Conservation (phyloP, 2,113 vertebrate species). For the Ovibos moschatus region DNA sequence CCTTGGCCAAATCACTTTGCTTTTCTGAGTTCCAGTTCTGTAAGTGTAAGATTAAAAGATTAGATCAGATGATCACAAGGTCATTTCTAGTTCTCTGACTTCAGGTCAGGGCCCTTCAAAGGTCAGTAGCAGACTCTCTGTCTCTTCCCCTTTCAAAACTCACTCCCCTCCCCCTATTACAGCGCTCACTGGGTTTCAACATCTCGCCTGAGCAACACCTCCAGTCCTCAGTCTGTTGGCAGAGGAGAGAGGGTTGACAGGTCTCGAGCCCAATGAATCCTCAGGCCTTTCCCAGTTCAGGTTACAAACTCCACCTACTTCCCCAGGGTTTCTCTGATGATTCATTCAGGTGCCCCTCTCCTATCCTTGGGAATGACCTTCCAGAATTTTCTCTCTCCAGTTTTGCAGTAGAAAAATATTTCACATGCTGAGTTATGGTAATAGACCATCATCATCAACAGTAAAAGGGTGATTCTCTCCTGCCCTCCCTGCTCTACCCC, state of each 20-base stretch:
- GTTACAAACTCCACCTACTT: conserved; percentile 17
- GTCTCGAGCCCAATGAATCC: neutral
- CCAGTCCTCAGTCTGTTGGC: neutral
- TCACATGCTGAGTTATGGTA: conserved; percentile 35
- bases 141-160: conserved; percentile 7
- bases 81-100: conserved; percentile 2
- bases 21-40: conserved; percentile 2
- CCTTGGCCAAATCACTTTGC: neutral
- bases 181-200: neutral
- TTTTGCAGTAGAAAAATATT: conserved; percentile 51
- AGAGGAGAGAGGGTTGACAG: neutral
- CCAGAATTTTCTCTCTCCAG: conserved; percentile 36
- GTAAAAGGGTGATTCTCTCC: neutral
- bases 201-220: conserved; percentile 5
- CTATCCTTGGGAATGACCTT: conserved; percentile 48
- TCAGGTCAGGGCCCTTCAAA: neutral
- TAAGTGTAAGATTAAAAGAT: conserved; percentile 12
- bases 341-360: conserved; percentile 42
- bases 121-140: neutral
- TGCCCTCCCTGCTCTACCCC: neutral
- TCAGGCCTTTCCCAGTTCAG: conserved; percentile 12
- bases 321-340: conserved; percentile 43
- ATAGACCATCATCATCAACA: conserved; percentile 17
- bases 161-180: neutral
- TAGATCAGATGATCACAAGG: neutral